These are phyloP conservation scores for Hemaris fuciformis DNA, from an alignment of 2,888 invertebrate genomes.

Conservation along the genomic window DNA sequence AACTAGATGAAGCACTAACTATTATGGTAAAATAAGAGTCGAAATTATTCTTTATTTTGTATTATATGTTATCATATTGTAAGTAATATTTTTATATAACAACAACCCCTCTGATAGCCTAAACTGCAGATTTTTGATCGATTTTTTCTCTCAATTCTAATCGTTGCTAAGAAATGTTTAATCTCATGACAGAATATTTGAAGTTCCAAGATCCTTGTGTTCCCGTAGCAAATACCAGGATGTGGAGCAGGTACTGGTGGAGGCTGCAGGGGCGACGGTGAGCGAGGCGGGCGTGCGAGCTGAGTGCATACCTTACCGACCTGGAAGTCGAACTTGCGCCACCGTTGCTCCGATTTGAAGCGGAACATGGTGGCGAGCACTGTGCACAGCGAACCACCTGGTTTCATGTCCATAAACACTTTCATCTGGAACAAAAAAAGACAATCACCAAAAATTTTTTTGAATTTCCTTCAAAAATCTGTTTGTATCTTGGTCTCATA, in stretches of 20 bases:
- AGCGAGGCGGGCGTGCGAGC: conserved; percentile 64
- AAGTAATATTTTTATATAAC: no score
- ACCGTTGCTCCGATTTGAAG: conserved; percentile 97
- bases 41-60: no score
- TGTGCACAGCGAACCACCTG: conserved; percentile 95
- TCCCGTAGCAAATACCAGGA: conserved; percentile 9
- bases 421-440: conserved; percentile 89
- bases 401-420: conserved; percentile 97
- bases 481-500: no score
- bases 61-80: no score
- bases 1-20: no score
- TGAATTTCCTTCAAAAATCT: no score
- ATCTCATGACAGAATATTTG: not conserved
- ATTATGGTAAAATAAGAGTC: no score
- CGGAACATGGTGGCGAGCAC: conserved; percentile 96
- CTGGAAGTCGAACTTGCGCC: conserved; percentile 96
- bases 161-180: not conserved
- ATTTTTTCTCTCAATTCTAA: not conserved
- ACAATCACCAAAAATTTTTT: no score
- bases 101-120: no score
- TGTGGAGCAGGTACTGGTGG: not conserved
- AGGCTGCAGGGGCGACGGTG: conserved; percentile 50
- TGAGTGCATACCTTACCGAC: conserved; percentile 87
- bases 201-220: not conserved
- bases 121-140: no score